Base-by-base conservation (phyloP, 2,888 invertebrate species). In the Tubiluchus corallicola region DNA sequence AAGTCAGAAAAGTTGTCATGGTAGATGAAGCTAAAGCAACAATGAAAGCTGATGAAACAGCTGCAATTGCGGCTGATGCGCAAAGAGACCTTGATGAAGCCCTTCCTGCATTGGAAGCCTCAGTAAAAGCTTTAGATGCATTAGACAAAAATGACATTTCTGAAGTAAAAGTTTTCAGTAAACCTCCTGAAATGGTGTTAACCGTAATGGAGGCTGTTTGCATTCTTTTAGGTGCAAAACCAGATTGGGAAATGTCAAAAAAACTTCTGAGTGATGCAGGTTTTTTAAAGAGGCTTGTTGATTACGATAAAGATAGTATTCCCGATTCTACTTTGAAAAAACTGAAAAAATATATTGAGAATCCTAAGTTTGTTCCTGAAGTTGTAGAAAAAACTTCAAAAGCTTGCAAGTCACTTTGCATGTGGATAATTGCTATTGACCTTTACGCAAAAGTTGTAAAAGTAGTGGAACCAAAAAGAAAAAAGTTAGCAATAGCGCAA, bases 191-290 rank as follows among this genome's bases (percentile, higher is more conserved):
- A 16, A 66, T 88, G 4, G 87, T 90, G 3, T 75, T 76, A 49
- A 82, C 82, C 53, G 87, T 87, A 2, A 83, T 90, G 84, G 88
- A 90, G 63, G 79, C 87, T 4, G 80, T 90, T 5, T 84, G 84
- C 63, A 73, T 87, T 48, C 68, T 90, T 0, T 64, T 88, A 4
- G 78, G 77, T 2, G 72, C 74, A 46, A 87, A 87, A 58, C 76
- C 81, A 4, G 83, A 84, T 56, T 90, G 90, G 88, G 74, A 77
- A 20, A 68, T 77, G 0, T 84, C 85, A 1, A 88, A 85, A 62
- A 64, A 72, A 13, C 67, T 87, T 17, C 68, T 90, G 54, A 78
- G 79, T 0, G 87, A 88, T 57, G 73, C 76, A 0, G 80, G 80
- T 54, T 88, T 90, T 57, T 67, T 88, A 42, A 79, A 80, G 49